Percentiles rank a stretch among this genome's conserved stretches.
phyloP scores from a whole-genome alignment of 1,140 invertebrate genomes.

The Meloidogyne exigua region DNA sequence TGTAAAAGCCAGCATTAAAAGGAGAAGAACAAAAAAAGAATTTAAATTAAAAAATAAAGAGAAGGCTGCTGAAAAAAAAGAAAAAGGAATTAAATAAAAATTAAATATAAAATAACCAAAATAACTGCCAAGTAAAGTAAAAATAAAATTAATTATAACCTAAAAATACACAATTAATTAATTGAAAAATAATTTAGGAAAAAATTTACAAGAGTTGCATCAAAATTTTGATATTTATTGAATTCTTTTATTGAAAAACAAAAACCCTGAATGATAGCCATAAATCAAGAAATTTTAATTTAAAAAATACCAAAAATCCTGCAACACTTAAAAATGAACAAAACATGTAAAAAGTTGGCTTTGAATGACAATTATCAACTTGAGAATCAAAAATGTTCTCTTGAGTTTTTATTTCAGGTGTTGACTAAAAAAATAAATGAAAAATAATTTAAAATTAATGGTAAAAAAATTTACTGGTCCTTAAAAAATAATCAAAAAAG shows the following conservation, averaged over 20 bases:
- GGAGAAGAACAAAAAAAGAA: constrained; percentile 5
- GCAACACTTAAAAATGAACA: background rate
- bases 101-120: background rate
- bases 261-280: background rate
- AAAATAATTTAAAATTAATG: background rate
- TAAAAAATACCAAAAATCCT: constrained; percentile 5
- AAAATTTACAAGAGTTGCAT: background rate
- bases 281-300: background rate
- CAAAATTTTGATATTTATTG: background rate
- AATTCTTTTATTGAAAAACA: background rate
- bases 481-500: too few species aligned
- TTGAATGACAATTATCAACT: background rate
- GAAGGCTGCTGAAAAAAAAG: background rate
- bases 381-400: background rate
- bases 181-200: background rate
- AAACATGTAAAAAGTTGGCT: constrained; percentile 11
- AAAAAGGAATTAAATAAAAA: background rate
- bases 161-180: background rate
- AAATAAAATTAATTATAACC: background rate
- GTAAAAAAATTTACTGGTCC: background rate
- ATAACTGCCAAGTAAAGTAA: background rate
- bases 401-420: background rate
- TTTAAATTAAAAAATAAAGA: constrained; percentile 9
- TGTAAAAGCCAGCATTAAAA: constrained; percentile 14
- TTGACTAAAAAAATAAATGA: background rate